Evolutionary conservation across 2,113 vertebrate genomes (phyloP), one percentile per base, ranked within the genome.

Genomic region (Crotalus helleri): DNA sequence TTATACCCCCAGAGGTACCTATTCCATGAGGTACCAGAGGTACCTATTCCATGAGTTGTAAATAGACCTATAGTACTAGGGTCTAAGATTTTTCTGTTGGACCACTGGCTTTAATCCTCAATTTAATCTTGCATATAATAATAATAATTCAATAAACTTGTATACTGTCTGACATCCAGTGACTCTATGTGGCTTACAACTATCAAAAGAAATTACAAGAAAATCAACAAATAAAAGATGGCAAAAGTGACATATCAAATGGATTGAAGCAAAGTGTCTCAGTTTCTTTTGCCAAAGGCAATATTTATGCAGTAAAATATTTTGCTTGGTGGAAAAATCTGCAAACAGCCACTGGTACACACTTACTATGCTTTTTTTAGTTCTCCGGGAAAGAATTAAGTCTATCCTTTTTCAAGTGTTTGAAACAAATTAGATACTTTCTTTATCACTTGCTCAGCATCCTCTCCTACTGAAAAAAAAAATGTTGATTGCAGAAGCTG

Each of bases 381-480:
- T 93, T 93, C 91, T 92, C 64, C 44, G 49, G 61, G 53, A 13
- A 92, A 81, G 85, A 95, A 88, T 39, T 39, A 6, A 12, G 17
- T 85, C 49, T 3, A 92, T 33, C n/a, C 74, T 85, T 91, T 59
- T 87, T 1, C 69, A 61, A 91, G 64, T n/a, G 29, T 89, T 26
- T 87, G 54, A 91, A 54, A 92, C 61, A 46, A n/a, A 55, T 26
- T 61, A 23, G 87, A 10, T 93, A 39, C 95, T 89, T 95, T 94
- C 59, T 87, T 57, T 87, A 86, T 61, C 85, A 74, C 17, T 93
- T 29, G 10, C 26, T 23, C 90, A 91, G 58, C 92, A 95, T 87
- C 53, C 55, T n/a, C 93, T 93, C 46, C 64, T 53, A 53, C 13
- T 92, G 85, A 92, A 96, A 92, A 96, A 96, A 96, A 90, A 55